Conservation (phyloP, 2,113 vertebrate genomes). For the Sciurus niger region DNA sequence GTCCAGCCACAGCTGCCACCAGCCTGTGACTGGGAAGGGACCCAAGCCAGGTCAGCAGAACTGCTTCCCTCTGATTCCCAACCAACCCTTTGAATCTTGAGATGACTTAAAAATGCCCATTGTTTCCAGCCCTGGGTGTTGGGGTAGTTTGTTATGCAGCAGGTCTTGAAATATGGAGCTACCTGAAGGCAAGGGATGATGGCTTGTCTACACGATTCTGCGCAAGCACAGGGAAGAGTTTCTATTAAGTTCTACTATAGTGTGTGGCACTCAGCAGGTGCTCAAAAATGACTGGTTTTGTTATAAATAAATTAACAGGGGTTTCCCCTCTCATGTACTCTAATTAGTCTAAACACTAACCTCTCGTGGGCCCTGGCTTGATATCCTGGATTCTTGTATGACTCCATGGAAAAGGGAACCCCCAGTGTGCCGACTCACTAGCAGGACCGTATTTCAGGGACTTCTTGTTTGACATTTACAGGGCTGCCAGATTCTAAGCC, state of each 20-base stretch:
- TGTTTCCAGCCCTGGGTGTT: not conserved
- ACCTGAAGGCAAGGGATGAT: not conserved
- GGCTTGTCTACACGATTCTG: not conserved
- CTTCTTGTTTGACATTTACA: not conserved
- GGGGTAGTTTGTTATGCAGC: not conserved
- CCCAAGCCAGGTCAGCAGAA: not conserved
- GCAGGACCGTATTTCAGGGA: not conserved
- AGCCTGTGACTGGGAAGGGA: not conserved
- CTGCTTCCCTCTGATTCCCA: not conserved
- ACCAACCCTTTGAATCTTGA: not conserved
- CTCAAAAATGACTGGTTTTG: not conserved
- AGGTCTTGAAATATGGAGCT: not conserved
- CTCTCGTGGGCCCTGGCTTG: not conserved
- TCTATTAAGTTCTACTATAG: not conserved
- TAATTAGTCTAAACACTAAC: not conserved
- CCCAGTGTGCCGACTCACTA: no score
- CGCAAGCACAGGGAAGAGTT: not conserved
- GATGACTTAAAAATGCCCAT: not conserved
- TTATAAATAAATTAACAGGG: not conserved
- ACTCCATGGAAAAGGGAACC: not conserved
- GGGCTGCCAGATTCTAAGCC: not conserved
- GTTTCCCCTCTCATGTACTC: not conserved
- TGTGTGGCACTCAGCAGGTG: not conserved
- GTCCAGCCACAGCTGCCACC: not conserved
- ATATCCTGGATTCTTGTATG: not conserved